These are phyloP conservation scores for Cantharis flavilabris DNA, from an alignment of 2,888 invertebrate species.

Conservation along the genomic window DNA sequence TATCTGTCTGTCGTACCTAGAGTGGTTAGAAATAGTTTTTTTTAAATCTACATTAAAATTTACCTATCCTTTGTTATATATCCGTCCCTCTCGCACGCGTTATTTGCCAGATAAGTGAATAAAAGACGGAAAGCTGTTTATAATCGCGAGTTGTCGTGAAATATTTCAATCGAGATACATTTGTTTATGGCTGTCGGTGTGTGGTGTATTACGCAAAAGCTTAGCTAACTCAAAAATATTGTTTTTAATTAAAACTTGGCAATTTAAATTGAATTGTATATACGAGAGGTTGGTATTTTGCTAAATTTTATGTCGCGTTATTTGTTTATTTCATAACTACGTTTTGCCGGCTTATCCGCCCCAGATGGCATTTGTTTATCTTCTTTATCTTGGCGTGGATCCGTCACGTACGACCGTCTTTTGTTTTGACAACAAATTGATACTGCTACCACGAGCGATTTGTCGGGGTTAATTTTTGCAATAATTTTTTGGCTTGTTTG, in stretches of 20 bases:
- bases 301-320: not conserved
- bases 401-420: not conserved
- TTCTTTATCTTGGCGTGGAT: constrained; percentile 22
- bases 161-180: constrained; percentile 19
- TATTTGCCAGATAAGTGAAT: not conserved
- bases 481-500: not conserved
- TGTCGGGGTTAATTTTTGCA: not conserved
- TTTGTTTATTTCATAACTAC: constrained; percentile 1
- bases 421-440: not conserved
- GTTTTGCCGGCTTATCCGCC: constrained; percentile 31
- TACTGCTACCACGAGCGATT: not conserved
- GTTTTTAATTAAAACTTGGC: constrained; percentile 15
- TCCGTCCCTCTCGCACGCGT: not conserved
- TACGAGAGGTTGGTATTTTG: constrained; percentile 28
- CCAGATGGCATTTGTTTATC: constrained; percentile 47
- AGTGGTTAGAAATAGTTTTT: constrained; percentile 2
- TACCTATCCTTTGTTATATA: not conserved
- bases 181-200: constrained; percentile 48
- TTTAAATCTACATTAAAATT: not conserved
- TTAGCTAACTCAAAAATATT: constrained; percentile 34
- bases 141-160: constrained; percentile 16
- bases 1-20: not conserved
- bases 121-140: constrained; percentile 13
- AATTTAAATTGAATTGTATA: constrained; percentile 2
- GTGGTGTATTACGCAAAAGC: constrained; percentile 50